A percentile compares a stretch with the other conserved stretches of the same genome.
Evolutionary conservation across 2,113 vertebrate species (phyloP).

Genomic region (Lucifuga dentata): DNA sequence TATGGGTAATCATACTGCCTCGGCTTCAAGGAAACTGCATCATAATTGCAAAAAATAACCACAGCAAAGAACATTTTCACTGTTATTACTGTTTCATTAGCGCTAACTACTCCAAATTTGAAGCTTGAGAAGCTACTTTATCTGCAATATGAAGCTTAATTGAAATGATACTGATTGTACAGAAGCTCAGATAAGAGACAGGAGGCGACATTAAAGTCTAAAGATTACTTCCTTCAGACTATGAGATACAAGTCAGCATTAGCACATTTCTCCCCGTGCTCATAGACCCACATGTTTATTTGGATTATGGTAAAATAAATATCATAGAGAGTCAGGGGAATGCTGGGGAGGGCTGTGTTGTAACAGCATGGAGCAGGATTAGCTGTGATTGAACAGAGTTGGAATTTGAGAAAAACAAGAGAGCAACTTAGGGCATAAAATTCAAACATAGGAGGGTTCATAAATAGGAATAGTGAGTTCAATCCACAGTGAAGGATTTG

Average conservation of each 20-base stretch:
- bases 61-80: constrained; percentile 41
- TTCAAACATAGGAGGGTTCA: background rate
- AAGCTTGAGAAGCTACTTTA: constrained; percentile 47
- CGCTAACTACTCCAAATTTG: constrained; percentile 54
- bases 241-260: constrained; percentile 60
- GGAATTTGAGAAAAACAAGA: too few species aligned
- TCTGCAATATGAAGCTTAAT: constrained; percentile 36
- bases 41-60: constrained; percentile 49
- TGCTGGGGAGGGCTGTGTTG: constrained; percentile 43
- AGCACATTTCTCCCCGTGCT: constrained; percentile 31
- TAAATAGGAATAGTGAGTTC: too few species aligned
- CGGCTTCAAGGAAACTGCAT: constrained; percentile 33
- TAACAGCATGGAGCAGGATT: constrained; percentile 54
- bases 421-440: background rate
- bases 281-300: constrained; percentile 59
- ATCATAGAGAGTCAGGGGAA: constrained; percentile 55
- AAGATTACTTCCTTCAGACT: constrained; percentile 67
- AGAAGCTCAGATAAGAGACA: background rate
- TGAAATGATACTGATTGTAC: constrained; percentile 9
- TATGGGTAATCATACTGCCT: constrained; percentile 56
- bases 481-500: too few species aligned
- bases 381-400: constrained; percentile 42
- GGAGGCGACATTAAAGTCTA: constrained; percentile 39
- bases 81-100: constrained; percentile 63
- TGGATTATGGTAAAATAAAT: constrained; percentile 72